Conservation (phyloP, 1,140 invertebrate genomes). For the Cotesia typhae region DNA sequence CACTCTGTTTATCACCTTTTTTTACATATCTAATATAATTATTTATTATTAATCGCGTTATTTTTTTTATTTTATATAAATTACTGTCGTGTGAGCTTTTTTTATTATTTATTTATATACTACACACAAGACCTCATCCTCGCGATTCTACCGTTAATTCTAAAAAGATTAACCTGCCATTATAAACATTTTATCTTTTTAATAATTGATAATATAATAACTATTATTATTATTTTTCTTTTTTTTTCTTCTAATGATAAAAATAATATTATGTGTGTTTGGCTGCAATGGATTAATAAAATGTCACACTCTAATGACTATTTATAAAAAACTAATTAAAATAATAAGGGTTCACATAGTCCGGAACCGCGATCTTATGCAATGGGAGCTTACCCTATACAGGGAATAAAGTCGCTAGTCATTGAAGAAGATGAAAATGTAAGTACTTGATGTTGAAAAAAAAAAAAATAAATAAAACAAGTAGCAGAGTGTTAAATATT, state of each 20-base stretch:
- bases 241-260: neutral
- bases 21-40: constrained; percentile 56
- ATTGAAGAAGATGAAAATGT: constrained; percentile 81
- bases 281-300: constrained; percentile 20
- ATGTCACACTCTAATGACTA: neutral
- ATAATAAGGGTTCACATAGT: constrained; percentile 81
- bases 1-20: constrained; percentile 35
- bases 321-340: constrained; percentile 38
- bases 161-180: too few species aligned
- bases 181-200: neutral
- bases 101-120: too few species aligned
- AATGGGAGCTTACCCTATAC: constrained; percentile 87
- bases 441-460: constrained; percentile 69
- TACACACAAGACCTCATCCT: too few species aligned
- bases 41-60: constrained; percentile 45
- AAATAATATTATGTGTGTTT: constrained; percentile 10
- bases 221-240: neutral
- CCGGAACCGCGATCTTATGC: constrained; percentile 85
- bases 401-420: constrained; percentile 85
- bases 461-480: neutral
- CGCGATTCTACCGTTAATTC: too few species aligned
- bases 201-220: neutral
- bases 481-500: neutral
- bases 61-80: constrained; percentile 2
- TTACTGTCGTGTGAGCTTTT: constrained; percentile 20